A percentile compares a stretch with the other conserved stretches of the same genome.
These are phyloP conservation scores for Drosophila barbarae DNA, from an alignment of 2,888 invertebrate species.

Conservation along the genomic window DNA sequence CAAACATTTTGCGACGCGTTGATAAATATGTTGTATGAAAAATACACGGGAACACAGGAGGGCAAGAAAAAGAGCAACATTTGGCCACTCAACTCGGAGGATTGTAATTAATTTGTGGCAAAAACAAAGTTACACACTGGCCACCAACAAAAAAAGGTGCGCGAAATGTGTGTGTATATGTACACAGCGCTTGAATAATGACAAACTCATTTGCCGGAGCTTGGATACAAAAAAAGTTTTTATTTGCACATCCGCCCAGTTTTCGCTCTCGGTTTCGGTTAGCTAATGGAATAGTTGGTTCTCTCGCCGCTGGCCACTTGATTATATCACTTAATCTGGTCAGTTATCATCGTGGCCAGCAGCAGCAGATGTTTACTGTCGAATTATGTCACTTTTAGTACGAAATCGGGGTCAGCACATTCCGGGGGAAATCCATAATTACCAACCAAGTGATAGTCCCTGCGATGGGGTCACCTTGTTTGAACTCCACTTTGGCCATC, in stretches of 20 bases:
- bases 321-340: slow-evolving; percentile 37
- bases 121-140: slow-evolving; percentile 14
- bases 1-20: slow-evolving; percentile 62
- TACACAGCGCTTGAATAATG: slow-evolving; percentile 63
- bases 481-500: slow-evolving; percentile 3
- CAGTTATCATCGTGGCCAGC: slow-evolving; percentile 5
- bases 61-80: slow-evolving; percentile 54
- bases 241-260: slow-evolving; percentile 51
- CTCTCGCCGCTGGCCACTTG: slow-evolving; percentile 18
- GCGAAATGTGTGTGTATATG: slow-evolving; percentile 53
- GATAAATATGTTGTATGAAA: slow-evolving; percentile 43
- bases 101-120: slow-evolving; percentile 71
- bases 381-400: slow-evolving; percentile 9
- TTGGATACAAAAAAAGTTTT: slow-evolving; percentile 53
- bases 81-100: slow-evolving; percentile 67
- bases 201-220: slow-evolving; percentile 63
- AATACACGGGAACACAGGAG: slow-evolving; percentile 24
- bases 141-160: slow-evolving; percentile 51
- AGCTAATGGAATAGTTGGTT: slow-evolving; percentile 37
- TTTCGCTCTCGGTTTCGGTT: slow-evolving; percentile 10
- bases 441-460: not conserved
- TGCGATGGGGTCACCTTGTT: slow-evolving; percentile 14
- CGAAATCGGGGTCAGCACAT: slow-evolving; percentile 2
- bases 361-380: slow-evolving; percentile 13
- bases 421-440: slow-evolving; percentile 3